Percentiles rank a stretch among this genome's conserved stretches.
These are phyloP conservation scores for Papilio glaucus DNA, from an alignment of 1,140 invertebrate species.

Conservation along the genomic window DNA sequence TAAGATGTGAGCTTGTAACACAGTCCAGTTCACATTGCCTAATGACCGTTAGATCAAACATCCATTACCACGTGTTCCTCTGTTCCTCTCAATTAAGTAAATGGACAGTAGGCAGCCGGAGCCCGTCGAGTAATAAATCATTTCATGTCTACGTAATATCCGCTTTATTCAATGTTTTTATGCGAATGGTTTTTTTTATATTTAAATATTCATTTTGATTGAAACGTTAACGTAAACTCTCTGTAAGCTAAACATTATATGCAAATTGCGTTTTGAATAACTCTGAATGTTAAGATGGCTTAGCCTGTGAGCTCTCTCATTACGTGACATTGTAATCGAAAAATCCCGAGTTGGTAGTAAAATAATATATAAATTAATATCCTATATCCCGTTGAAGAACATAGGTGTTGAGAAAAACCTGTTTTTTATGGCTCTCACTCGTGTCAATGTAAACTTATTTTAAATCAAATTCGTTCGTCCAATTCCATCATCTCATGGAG, in stretches of 20 bases:
- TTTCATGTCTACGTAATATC: neutral
- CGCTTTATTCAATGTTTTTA: neutral
- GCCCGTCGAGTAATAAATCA: neutral
- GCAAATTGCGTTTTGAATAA: neutral
- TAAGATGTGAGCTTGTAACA: neutral
- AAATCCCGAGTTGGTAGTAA: no score
- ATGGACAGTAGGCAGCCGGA: neutral
- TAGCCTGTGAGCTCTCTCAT: no score
- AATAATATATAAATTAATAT: no score
- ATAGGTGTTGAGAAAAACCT: no score
- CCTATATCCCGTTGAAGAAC: no score
- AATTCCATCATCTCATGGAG: no score
- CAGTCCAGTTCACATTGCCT: conserved; percentile 26
- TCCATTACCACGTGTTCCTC: conserved; percentile 24
- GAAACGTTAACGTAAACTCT: no score
- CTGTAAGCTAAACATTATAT: no score
- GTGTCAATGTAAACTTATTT: no score
- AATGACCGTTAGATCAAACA: conserved; percentile 36
- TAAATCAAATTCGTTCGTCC: no score
- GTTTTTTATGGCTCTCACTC: no score
- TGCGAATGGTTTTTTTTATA: neutral
- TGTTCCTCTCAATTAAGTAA: conserved; percentile 33
- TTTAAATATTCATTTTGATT: neutral
- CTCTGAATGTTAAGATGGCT: neutral
- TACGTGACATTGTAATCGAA: no score